A percentile compares a stretch with the other conserved stretches of the same genome.
Evolutionary conservation across 2,888 invertebrate species (phyloP).

Genomic region (Eristalis tenax): DNA sequence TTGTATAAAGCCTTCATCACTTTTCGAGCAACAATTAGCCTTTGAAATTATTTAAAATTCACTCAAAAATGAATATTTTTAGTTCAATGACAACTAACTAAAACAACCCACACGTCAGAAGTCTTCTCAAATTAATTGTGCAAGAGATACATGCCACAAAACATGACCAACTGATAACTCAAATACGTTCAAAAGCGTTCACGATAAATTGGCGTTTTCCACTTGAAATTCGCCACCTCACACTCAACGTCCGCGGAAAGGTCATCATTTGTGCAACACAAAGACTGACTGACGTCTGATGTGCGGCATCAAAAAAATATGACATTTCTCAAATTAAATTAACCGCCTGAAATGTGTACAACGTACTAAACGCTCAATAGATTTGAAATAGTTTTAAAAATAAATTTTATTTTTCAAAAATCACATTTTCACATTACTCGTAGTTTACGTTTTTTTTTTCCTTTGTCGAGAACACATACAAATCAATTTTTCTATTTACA

Average conservation of each 20-base stretch:
- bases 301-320: slow-evolving; percentile 50
- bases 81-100: slow-evolving; percentile 52
- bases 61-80: slow-evolving; percentile 49
- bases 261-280: slow-evolving; percentile 26
- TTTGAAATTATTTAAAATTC: slow-evolving; percentile 4
- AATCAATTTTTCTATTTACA: slow-evolving; percentile 65
- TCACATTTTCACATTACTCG: slow-evolving; percentile 5
- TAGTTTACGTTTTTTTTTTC: slow-evolving; percentile 1
- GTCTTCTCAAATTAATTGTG: slow-evolving; percentile 48
- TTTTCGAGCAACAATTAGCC: slow-evolving; percentile 8
- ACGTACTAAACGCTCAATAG: slow-evolving; percentile 41
- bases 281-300: slow-evolving; percentile 43
- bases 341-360: slow-evolving; percentile 44
- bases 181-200: not conserved
- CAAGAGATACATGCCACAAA: slow-evolving; percentile 15
- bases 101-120: slow-evolving; percentile 50
- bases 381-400: slow-evolving; percentile 32
- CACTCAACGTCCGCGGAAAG: slow-evolving; percentile 18
- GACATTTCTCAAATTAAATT: slow-evolving; percentile 65
- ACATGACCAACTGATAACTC: slow-evolving; percentile 43
- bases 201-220: slow-evolving; percentile 31
- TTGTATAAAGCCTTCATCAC: not conserved
- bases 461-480: slow-evolving; percentile 2
- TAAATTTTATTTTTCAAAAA: slow-evolving; percentile 10
- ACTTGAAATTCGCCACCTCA: slow-evolving; percentile 12